Base-by-base conservation (phyloP, 2,888 invertebrate genomes). In the Cynaeus angustus region DNA sequence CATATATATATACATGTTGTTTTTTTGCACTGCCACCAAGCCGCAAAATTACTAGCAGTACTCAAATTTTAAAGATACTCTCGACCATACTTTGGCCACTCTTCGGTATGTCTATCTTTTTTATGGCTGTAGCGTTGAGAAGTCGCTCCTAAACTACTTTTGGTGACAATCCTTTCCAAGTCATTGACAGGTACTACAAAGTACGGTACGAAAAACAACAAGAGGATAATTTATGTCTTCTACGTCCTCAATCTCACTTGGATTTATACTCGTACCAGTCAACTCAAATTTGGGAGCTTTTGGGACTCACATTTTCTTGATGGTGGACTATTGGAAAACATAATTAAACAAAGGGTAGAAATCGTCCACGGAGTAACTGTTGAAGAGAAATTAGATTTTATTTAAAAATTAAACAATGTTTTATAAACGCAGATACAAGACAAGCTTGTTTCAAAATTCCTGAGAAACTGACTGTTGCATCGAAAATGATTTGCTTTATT, bases 331-430 rank as follows among this genome's bases (percentile, higher is more conserved):
- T 10, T 12, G 1, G 1, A 13, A n/a, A 12, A 41, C 41, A 12
- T 41, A 5, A n/a, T 41, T 10, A 13, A 41, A 12, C 10, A 3
- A n/a, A 26, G 10, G 7, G 13, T 13, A 6, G 30, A 3, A 0
- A 26, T 3, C 13, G 12, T 1, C 4, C 7, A 41, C 3, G 41
- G 12, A 41, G 41, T 6, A 3, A 1, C 28, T 10, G 26, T 30
- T 13, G 13, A n/a, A 4, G 55, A 66, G 7, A 16, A 26, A 16
- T 4, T 66, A 1, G 37, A 55, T 21, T 66, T 66, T 16, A 6
- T 55, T 7, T 1, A 45, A 30, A 10, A 52, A 12, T 10, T 30
- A 3, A 46, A 55, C 26, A 28, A 66, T 26, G 66, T 1, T 43
- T 61, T 10, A 16, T 48, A 8, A 10, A 41, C 0, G 8, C n/a